These are phyloP conservation scores for Limonius californicus DNA, from an alignment of 1,140 invertebrate species.

Conservation along the genomic window DNA sequence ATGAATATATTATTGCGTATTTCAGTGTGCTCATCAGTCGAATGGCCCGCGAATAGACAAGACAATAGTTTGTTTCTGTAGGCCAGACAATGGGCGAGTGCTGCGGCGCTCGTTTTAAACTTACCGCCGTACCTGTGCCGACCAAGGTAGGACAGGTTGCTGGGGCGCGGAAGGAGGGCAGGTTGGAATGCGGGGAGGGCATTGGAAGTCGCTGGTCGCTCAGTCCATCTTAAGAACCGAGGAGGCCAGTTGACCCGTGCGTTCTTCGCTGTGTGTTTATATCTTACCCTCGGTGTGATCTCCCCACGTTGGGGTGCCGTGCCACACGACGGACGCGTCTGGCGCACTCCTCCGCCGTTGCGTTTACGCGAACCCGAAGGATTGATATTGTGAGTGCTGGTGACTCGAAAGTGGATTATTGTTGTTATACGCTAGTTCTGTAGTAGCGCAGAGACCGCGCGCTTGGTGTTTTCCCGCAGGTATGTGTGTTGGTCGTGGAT, in stretches of 20 bases:
- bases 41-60: constrained; percentile 39
- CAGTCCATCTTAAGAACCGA: constrained; percentile 41
- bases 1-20: constrained; percentile 38
- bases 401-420: constrained; percentile 1
- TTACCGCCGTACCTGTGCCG: constrained; percentile 34
- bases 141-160: constrained; percentile 33
- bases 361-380: not conserved
- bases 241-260: not conserved
- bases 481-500: constrained; percentile 16
- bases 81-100: constrained; percentile 33
- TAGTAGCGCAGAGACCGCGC: constrained; percentile 19
- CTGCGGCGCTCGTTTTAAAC: constrained; percentile 37
- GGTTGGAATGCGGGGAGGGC: constrained; percentile 45
- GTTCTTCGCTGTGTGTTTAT: not conserved
- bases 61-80: constrained; percentile 43
- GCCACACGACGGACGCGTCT: not conserved
- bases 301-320: not conserved
- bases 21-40: constrained; percentile 33
- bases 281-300: not conserved
- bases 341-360: not conserved
- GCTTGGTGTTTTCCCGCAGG: constrained; percentile 25
- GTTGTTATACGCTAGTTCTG: constrained; percentile 18
- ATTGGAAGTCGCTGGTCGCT: constrained; percentile 38
- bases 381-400: not conserved
- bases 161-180: constrained; percentile 37